Conservation (phyloP, 2,113 vertebrate species). For the Megaceryle torquata region DNA sequence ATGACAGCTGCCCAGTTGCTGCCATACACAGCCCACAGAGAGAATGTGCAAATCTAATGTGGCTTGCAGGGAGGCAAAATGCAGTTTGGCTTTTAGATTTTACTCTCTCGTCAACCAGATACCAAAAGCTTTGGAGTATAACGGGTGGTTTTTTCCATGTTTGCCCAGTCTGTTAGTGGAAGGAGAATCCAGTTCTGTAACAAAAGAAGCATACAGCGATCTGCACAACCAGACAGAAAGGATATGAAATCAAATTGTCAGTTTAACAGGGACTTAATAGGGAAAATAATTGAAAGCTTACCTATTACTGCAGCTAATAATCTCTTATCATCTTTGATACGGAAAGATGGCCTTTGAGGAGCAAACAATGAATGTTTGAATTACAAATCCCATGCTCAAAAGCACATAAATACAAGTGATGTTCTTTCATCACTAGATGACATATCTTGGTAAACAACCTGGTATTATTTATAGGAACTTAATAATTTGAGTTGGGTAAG, state of each 20-base stretch:
- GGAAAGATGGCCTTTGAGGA: background rate
- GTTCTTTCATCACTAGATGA: background rate
- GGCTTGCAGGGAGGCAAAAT: background rate
- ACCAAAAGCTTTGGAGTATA: background rate
- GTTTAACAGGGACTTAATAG: background rate
- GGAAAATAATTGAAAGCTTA: background rate
- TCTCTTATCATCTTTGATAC: background rate
- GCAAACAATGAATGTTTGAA: background rate
- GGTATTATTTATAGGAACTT: background rate
- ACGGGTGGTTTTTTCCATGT: background rate
- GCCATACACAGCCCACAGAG: background rate
- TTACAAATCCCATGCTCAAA: background rate
- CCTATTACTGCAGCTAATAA: background rate
- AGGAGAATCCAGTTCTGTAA: background rate
- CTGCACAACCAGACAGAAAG: background rate
- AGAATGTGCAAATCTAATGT: background rate
- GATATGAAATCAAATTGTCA: background rate
- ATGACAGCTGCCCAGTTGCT: background rate
- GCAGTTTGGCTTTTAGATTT: background rate
- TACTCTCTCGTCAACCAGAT: background rate
- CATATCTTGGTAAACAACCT: background rate
- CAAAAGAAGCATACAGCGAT: background rate
- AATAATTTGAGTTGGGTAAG: background rate
- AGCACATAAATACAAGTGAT: background rate
- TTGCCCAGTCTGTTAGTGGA: conserved; percentile 10